Base-by-base conservation (phyloP, 1,140 invertebrate species). In the Diuraphis noxia region DNA sequence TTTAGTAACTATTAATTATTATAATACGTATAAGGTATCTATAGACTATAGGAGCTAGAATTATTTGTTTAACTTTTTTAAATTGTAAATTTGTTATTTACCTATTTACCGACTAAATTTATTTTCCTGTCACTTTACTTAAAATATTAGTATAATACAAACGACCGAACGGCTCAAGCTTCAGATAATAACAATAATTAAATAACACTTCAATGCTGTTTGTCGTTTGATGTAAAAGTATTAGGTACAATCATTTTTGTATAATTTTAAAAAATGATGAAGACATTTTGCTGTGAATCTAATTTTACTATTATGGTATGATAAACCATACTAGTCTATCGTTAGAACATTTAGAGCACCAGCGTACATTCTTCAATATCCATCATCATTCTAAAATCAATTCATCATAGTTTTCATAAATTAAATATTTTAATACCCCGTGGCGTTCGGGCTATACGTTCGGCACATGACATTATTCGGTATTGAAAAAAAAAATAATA, bases 331-430 rank as follows among this genome's bases (percentile, higher is more conserved):
- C n/a, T n/a, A n/a, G n/a, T n/a, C n/a, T n/a, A n/a, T n/a, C n/a
- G n/a, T n/a, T n/a, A n/a, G n/a, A n/a, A n/a, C n/a, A n/a, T n/a
- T n/a, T n/a, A 7, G 84, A 25, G 36, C 23, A 40, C 36, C 23
- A 23, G 36, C 23, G 36, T 23, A 13, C 1, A n/a, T 38, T 77
- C n/a, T 30, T 34, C 17, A 88, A 72, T 34, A 88, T 88, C 40
- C 41, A 88, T 72, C 63, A 77, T 77, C 63, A 43, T 77, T 43
- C 30, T 77, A 19, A 17, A 89, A 63, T 72, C 40, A 63, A 77
- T 89, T 89, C 38, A 72, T 89, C 87, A 81, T 81, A 81, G 13
- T 72, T 81, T 90, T 90, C 41, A 43, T 89, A 90, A 90, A 90
- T 90, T 81, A 81, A 30, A 77, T 90, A 77, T 52, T 43, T 77